Conservation (phyloP, 2,888 invertebrate species). For the Drosophila borealis region DNA sequence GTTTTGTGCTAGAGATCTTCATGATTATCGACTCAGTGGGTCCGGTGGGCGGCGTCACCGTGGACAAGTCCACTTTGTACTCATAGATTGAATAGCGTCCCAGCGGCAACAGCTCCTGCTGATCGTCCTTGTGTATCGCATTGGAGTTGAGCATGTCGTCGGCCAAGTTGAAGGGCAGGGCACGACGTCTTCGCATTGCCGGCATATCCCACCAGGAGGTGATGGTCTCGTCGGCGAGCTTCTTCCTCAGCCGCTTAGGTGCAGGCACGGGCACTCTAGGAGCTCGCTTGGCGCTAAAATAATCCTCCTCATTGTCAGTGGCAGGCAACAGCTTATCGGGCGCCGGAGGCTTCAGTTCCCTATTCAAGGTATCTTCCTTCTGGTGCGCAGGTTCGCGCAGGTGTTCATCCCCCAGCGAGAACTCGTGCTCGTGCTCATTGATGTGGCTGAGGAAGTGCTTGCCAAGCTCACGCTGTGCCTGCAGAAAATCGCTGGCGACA, state of each 20-base stretch:
- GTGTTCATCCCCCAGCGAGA: constrained; percentile 30
- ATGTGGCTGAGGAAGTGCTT: constrained; percentile 67
- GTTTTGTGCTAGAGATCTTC: constrained; percentile 41
- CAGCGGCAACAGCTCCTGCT: constrained; percentile 54
- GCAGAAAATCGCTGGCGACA: constrained; percentile 62
- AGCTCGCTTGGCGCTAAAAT: constrained; percentile 49
- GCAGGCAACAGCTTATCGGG: background rate
- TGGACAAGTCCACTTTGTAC: constrained; percentile 49
- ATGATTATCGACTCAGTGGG: constrained; percentile 50
- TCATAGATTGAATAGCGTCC: constrained; percentile 54
- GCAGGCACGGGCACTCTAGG: constrained; percentile 5
- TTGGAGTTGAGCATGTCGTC: constrained; percentile 62
- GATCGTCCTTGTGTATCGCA: constrained; percentile 71
- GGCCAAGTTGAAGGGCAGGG: constrained; percentile 33
- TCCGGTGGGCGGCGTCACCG: constrained; percentile 6
- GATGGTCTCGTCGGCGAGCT: constrained; percentile 41
- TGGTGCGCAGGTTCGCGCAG: constrained; percentile 20
- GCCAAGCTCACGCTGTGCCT: constrained; percentile 69
- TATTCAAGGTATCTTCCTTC: background rate
- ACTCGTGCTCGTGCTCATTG: constrained; percentile 45
- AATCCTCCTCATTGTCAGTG: constrained; percentile 46
- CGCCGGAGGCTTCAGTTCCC: background rate
- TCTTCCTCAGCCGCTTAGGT: constrained; percentile 28
- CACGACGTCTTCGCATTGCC: constrained; percentile 50
- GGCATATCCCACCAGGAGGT: constrained; percentile 80